These are phyloP conservation scores for Ectemnius cavifrons DNA, from an alignment of 2,888 invertebrate species.

Conservation along the genomic window DNA sequence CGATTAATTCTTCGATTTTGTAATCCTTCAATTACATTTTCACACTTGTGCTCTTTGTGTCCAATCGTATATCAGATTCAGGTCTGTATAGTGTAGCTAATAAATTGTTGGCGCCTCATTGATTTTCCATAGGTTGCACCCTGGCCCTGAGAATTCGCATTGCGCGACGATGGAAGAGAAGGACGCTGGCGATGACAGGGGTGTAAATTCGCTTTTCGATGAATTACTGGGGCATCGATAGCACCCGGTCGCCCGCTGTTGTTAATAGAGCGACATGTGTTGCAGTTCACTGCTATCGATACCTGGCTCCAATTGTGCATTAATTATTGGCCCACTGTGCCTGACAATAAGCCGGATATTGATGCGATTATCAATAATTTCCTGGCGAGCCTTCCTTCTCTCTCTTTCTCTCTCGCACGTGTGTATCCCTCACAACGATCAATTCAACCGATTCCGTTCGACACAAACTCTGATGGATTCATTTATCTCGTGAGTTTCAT, in stretches of 20 bases:
- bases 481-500: too few relatives aligned
- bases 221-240: conserved; percentile 65
- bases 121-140: too few relatives aligned
- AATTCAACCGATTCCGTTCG: too few relatives aligned
- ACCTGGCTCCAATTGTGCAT: conserved; percentile 71
- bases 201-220: conserved; percentile 50
- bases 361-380: conserved; percentile 76
- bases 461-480: not conserved
- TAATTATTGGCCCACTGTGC: conserved; percentile 69
- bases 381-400: conserved; percentile 33
- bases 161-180: conserved; percentile 4
- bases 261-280: conserved; percentile 66
- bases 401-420: too few relatives aligned
- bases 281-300: conserved; percentile 66
- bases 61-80: too few relatives aligned
- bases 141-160: too few relatives aligned
- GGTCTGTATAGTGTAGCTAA: too few relatives aligned
- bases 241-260: conserved; percentile 56
- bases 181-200: conserved; percentile 23
- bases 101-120: too few relatives aligned
- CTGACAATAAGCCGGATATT: conserved; percentile 74
- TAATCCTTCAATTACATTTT: too few relatives aligned
- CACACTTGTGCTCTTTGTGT: too few relatives aligned
- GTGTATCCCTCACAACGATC: too few relatives aligned
- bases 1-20: too few relatives aligned